Conservation (phyloP, 2,888 invertebrate species). For the Leucophora obtusa region DNA sequence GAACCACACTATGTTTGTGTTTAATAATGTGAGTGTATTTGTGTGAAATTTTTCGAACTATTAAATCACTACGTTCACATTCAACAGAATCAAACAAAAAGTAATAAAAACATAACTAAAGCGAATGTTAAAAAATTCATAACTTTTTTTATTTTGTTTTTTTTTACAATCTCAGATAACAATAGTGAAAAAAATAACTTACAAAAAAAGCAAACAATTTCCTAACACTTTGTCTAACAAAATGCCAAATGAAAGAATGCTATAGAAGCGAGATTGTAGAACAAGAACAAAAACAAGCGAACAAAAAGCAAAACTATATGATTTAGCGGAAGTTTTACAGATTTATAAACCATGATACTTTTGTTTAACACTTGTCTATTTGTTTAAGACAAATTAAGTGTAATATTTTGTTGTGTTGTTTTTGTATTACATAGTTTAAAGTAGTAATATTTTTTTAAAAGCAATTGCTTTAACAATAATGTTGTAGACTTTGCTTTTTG, state of each 20-base stretch:
- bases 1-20: neutral
- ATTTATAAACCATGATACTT: conserved; percentile 1
- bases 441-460: no score
- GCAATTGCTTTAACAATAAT: no score
- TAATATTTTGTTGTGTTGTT: neutral
- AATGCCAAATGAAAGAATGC: neutral
- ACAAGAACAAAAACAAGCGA: no score
- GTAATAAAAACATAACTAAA: neutral
- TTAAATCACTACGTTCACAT: neutral
- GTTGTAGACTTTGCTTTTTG: neutral
- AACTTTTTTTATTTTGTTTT: no score
- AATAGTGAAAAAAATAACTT: neutral
- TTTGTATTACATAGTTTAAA: neutral
- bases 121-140: neutral
- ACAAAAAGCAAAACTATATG: conserved; percentile 11
- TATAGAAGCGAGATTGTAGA: neutral
- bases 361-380: conserved; percentile 23
- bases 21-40: neutral
- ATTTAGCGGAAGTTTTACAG: conserved; percentile 17
- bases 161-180: neutral
- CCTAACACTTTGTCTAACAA: neutral
- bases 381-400: conserved; percentile 16
- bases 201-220: neutral
- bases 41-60: neutral
- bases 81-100: neutral